Evolutionary conservation across 2,113 vertebrate species (phyloP).

Genomic region (Brachyhypopomus occidentalis): DNA sequence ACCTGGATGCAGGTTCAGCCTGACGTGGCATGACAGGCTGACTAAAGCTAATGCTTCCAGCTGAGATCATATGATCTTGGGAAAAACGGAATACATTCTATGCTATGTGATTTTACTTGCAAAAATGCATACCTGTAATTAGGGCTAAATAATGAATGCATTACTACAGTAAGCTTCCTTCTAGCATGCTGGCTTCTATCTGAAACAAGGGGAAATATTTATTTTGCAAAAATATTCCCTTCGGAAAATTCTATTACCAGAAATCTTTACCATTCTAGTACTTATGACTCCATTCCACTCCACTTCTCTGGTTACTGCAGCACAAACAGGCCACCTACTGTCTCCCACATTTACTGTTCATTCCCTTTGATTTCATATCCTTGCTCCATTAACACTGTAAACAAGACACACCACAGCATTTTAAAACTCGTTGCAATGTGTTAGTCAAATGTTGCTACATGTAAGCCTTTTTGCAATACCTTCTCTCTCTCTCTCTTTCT

Average conservation of each 20-base stretch:
- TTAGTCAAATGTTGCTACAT: too few species aligned
- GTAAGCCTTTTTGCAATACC: too few species aligned
- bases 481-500: too few species aligned
- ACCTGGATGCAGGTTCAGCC: too few species aligned
- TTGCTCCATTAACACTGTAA: too few species aligned
- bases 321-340: conserved; percentile 49
- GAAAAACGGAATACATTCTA: conserved; percentile 23
- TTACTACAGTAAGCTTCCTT: conserved; percentile 4
- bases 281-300: background rate
- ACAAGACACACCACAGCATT: too few species aligned
- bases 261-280: background rate
- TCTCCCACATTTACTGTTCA: too few species aligned
- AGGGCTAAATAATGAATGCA: conserved; percentile 26
- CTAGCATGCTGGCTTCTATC: conserved; percentile 22
- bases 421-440: too few species aligned
- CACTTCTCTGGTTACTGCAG: conserved; percentile 7
- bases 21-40: too few species aligned
- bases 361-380: too few species aligned
- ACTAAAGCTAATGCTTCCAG: conserved; percentile 31
- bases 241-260: conserved; percentile 13
- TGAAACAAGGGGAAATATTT: conserved; percentile 8
- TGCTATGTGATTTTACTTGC: conserved; percentile 28
- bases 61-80: conserved; percentile 13
- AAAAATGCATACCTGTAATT: conserved; percentile 26
- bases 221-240: conserved; percentile 4